A percentile compares a stretch with the other conserved stretches of the same genome.
phyloP scores from a whole-genome alignment of 2,797 vertebrate genomes.

The Propithecus perrieri region DNA sequence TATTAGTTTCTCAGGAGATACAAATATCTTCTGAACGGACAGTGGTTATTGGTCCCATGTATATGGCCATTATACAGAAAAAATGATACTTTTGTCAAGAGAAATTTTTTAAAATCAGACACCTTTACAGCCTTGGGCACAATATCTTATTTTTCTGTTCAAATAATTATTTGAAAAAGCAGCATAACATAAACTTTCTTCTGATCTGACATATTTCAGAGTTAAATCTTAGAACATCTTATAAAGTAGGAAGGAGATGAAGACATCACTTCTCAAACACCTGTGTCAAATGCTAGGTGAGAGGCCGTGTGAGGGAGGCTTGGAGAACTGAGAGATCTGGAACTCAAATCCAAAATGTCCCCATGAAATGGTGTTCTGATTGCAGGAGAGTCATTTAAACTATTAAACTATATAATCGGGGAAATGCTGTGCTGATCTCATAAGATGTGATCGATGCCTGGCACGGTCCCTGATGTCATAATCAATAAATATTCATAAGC shows the following conservation, averaged over 20 bases:
- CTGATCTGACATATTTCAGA: not conserved
- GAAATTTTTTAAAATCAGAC: not conserved
- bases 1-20: not conserved
- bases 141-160: not conserved
- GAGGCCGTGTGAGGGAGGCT: rapidly evolving
- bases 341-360: not conserved
- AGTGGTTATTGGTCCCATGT: not conserved
- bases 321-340: no score
- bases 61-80: rapidly evolving
- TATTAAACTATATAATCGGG: not conserved
- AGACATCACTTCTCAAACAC: not conserved
- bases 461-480: rapidly evolving
- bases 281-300: rapidly evolving
- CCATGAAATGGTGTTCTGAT: not conserved
- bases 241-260: not conserved
- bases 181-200: not conserved
- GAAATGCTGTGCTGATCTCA: not conserved
- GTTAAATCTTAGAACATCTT: not conserved
- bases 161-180: not conserved
- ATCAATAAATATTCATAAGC: not conserved
- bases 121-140: not conserved
- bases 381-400: not conserved
- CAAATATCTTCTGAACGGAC: not conserved
- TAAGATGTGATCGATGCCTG: not conserved
- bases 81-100: not conserved